Evolutionary conservation across 2,113 vertebrate species (phyloP).

Genomic region (Indicator indicator): DNA sequence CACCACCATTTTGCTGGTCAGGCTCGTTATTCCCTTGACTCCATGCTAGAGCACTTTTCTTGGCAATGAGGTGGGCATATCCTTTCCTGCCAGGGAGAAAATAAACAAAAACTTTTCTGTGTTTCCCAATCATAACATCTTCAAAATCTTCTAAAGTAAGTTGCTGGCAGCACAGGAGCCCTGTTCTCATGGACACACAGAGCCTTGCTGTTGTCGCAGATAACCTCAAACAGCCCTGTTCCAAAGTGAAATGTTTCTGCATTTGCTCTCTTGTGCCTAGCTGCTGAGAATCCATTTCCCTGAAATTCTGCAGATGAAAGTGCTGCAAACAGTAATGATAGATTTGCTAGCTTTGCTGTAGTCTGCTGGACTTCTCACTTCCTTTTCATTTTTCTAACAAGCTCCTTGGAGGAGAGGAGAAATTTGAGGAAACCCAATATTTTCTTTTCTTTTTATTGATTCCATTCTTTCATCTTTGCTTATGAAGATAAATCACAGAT

Average conservation of each 20-base stretch:
- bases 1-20: not conserved
- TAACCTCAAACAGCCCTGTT: not conserved
- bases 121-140: not conserved
- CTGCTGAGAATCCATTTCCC: not conserved
- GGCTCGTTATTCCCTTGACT: not conserved
- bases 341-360: not conserved
- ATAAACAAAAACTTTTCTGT: not conserved
- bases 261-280: not conserved
- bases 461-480: constrained; percentile 40
- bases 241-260: not conserved
- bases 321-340: not conserved
- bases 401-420: constrained; percentile 17
- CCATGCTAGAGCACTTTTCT: not conserved
- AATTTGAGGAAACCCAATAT: not conserved
- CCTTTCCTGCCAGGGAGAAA: not conserved
- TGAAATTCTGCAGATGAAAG: constrained; percentile 39
- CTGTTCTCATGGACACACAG: accelerated
- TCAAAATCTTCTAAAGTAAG: not conserved
- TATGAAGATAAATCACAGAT: constrained; percentile 27
- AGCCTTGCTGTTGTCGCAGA: not conserved
- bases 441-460: constrained; percentile 20
- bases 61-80: not conserved
- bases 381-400: constrained; percentile 40
- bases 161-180: not conserved
- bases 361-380: not conserved